Evolutionary conservation across 23 tunicate genomes (phyloP), one percentile per base, ranked within the genome.

Genomic region (Halocynthia aurantium): DNA sequence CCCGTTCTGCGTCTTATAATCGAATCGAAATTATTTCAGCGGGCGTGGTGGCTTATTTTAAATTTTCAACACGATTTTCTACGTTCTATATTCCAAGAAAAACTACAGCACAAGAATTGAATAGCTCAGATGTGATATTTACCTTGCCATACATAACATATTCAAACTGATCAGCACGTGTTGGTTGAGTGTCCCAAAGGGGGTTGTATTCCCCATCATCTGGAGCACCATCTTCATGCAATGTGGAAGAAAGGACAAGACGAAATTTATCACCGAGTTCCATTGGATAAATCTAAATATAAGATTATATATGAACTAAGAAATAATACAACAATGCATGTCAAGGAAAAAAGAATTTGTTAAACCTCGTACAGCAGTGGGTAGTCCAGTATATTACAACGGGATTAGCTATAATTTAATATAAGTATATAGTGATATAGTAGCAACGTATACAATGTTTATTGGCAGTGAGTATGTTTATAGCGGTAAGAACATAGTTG

Each of bases 91-190:
- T 0, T 31, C 44, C 1, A 31, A 31, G 44, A 60, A 60, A 60
- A 15, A 17, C 17, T 60, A 17, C 17, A 15, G 64, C 64, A 17
- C n/a, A 15, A 60, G 64, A 2, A 60, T 15, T 60, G 64, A 60
- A 60, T 60, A 60, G 17, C n/a, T 17, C 17, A 17, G 64, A 60
- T 60, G 4, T 15, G 4, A 60, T 15, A 17, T 17, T 40, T 8
- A 94, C 98, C 79, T 84, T 88, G 62, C 99, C 99, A 55, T 94
- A 88, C 99, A 94, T 94, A 49, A 89, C 90, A 63, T 94, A 94
- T 61, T 94, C 99, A 84, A 94, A 94, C 78, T 88, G 95, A 62
- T 88, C 91, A 10, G 99, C 90, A 22, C 91, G 67, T 15, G 99
- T 70, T 7, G 99, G 88, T 51, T 88, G 87, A 40, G 88, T 76